phyloP scores from a whole-genome alignment of 2,797 vertebrate genomes.

The Oryzias sinensis region DNA sequence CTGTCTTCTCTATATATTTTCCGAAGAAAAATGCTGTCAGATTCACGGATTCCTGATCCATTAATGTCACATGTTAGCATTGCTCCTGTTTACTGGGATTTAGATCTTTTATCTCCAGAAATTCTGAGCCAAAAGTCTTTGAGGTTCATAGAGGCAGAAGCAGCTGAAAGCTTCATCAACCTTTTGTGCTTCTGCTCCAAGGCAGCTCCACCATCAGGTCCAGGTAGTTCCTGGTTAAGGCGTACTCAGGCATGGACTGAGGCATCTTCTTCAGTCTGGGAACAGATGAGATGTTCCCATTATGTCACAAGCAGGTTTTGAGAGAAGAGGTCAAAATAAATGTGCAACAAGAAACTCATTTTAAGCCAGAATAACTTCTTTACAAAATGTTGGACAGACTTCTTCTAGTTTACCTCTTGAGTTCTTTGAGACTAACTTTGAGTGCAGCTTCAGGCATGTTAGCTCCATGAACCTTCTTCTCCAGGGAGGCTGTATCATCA shows the following conservation, averaged over 20 bases:
- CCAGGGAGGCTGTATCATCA: slow-evolving; percentile 84
- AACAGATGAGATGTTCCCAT: not conserved
- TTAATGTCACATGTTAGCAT: not conserved
- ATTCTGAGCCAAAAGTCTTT: not conserved
- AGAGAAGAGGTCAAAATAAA: not conserved
- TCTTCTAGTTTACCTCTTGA: slow-evolving; percentile 82
- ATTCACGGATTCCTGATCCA: not conserved
- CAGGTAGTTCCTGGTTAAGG: slow-evolving; percentile 93
- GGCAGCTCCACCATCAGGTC: slow-evolving; percentile 97
- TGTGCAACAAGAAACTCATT: not conserved
- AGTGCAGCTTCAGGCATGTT: slow-evolving; percentile 91
- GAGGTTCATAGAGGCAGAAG: not conserved
- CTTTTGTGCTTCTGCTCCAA: slow-evolving; percentile 93
- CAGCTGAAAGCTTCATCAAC: slow-evolving; percentile 61
- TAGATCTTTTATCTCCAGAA: not conserved
- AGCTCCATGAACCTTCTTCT: slow-evolving; percentile 87
- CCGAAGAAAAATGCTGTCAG: not conserved
- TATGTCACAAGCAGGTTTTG: not conserved
- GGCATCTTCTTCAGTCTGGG: slow-evolving; percentile 97
- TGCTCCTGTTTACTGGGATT: not conserved
- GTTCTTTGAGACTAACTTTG: slow-evolving; percentile 91
- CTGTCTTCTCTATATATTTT: not conserved
- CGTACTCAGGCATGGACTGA: slow-evolving; percentile 97
- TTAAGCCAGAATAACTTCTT: too few relatives aligned
- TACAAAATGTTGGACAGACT: too few relatives aligned